Conservation (phyloP, 2,113 vertebrate genomes). For the Cebus imitator region DNA sequence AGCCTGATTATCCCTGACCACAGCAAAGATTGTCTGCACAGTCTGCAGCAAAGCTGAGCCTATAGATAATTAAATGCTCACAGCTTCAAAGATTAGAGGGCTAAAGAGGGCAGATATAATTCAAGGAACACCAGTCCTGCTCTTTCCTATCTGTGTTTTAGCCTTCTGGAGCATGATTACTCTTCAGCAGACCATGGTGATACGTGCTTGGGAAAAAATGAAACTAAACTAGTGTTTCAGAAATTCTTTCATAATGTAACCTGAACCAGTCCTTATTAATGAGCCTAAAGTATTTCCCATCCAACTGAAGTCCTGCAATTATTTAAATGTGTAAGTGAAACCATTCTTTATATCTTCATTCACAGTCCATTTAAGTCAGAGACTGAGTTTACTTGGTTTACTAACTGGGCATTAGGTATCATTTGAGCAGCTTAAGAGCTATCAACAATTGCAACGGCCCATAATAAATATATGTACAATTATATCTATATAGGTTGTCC, state of each 20-base stretch:
- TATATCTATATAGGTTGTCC: conserved; percentile 51
- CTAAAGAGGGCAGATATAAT: neutral
- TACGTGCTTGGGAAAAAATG: conserved; percentile 58
- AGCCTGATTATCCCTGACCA: neutral
- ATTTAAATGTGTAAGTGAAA: conserved; percentile 84
- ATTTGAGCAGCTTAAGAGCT: conserved; percentile 61
- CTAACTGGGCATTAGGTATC: conserved; percentile 56
- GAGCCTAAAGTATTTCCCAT: conserved; percentile 79
- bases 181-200: conserved; percentile 50
- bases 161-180: conserved; percentile 64
- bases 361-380: conserved; percentile 81
- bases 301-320: conserved; percentile 81
- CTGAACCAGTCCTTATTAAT: conserved; percentile 80
- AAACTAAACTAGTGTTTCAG: conserved; percentile 74
- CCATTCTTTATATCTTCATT: conserved; percentile 83
- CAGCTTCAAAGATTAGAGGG: neutral
- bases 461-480: conserved; percentile 68
- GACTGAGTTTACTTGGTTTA: conserved; percentile 68
- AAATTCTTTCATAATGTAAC: conserved; percentile 78
- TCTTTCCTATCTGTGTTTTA: neutral
- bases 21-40: neutral
- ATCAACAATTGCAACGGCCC: conserved; percentile 57
- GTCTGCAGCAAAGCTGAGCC: neutral
- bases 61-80: neutral
- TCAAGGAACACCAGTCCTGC: neutral